Evolutionary conservation across 2,113 vertebrate genomes (phyloP).

Genomic region (Gasterosteus nipponicus): DNA sequence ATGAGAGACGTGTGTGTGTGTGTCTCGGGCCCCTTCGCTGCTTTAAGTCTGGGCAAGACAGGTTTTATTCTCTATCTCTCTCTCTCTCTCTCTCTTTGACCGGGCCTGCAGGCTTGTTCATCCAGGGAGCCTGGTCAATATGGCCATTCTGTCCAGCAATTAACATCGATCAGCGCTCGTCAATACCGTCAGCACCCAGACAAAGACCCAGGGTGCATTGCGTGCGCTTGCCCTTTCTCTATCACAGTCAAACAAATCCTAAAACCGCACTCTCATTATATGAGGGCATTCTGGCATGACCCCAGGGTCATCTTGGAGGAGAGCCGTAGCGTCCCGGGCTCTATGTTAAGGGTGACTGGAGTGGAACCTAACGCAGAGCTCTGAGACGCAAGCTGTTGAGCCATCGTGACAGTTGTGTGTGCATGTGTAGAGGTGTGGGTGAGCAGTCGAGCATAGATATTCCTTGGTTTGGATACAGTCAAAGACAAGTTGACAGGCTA

Average conservation of each 20-base stretch:
- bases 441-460: slow-evolving; percentile 54
- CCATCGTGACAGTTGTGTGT: slow-evolving; percentile 48
- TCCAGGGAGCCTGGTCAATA: slow-evolving; percentile 79
- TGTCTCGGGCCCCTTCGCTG: slow-evolving; percentile 56
- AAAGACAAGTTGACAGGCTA: slow-evolving; percentile 56
- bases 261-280: slow-evolving; percentile 80
- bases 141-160: slow-evolving; percentile 84
- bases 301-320: slow-evolving; percentile 73
- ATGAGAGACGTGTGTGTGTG: slow-evolving; percentile 57
- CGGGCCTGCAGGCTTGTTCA: slow-evolving; percentile 75
- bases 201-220: slow-evolving; percentile 82
- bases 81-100: slow-evolving; percentile 60
- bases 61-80: slow-evolving; percentile 38
- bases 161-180: slow-evolving; percentile 84
- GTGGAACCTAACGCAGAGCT: slow-evolving; percentile 51
- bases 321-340: slow-evolving; percentile 59
- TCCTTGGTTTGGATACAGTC: slow-evolving; percentile 38
- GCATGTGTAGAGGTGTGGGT: slow-evolving; percentile 36
- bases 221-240: slow-evolving; percentile 75
- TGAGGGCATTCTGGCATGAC: slow-evolving; percentile 78
- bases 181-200: slow-evolving; percentile 81
- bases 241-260: slow-evolving; percentile 77
- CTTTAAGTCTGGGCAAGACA: slow-evolving; percentile 52
- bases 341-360: slow-evolving; percentile 65
- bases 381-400: slow-evolving; percentile 54